Evolutionary conservation across 2,888 invertebrate species (phyloP).

Genomic region (Apocheima hispidaria): DNA sequence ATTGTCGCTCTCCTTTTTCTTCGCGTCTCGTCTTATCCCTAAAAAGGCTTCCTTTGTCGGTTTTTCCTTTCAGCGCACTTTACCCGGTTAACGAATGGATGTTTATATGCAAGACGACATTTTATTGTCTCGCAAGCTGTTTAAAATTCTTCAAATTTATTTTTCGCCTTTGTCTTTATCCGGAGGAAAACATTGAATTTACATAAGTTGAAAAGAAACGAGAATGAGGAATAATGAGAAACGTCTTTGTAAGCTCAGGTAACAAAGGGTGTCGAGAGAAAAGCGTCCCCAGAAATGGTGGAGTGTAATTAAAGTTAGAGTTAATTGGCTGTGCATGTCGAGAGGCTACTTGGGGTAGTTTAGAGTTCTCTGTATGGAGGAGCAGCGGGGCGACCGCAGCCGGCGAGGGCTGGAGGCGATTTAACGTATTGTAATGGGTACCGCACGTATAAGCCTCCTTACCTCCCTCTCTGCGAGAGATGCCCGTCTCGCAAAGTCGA

Average conservation of each 20-base stretch:
- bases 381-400: slow-evolving; percentile 62
- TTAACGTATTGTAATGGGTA: slow-evolving; percentile 76
- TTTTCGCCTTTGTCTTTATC: slow-evolving; percentile 42
- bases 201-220: slow-evolving; percentile 43
- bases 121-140: slow-evolving; percentile 49
- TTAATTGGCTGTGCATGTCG: slow-evolving; percentile 69
- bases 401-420: slow-evolving; percentile 70
- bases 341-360: slow-evolving; percentile 62
- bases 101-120: slow-evolving; percentile 59
- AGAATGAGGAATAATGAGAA: slow-evolving; percentile 35
- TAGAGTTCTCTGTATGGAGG: slow-evolving; percentile 52
- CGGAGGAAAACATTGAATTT: slow-evolving; percentile 44
- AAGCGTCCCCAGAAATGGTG: slow-evolving; percentile 60
- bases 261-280: slow-evolving; percentile 51
- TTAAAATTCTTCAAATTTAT: slow-evolving; percentile 50
- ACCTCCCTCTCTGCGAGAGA: slow-evolving; percentile 55
- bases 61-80: slow-evolving; percentile 71
- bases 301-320: slow-evolving; percentile 71
- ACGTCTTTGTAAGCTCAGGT: slow-evolving; percentile 44
- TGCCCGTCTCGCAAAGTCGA: slow-evolving; percentile 40
- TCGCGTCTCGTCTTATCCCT: slow-evolving; percentile 74
- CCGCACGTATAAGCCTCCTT: slow-evolving; percentile 57
- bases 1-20: slow-evolving; percentile 82
- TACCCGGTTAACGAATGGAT: slow-evolving; percentile 64
- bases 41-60: slow-evolving; percentile 72